Evolutionary conservation across 2,797 vertebrate genomes (phyloP).

Genomic region (Acropternis orthonyx): DNA sequence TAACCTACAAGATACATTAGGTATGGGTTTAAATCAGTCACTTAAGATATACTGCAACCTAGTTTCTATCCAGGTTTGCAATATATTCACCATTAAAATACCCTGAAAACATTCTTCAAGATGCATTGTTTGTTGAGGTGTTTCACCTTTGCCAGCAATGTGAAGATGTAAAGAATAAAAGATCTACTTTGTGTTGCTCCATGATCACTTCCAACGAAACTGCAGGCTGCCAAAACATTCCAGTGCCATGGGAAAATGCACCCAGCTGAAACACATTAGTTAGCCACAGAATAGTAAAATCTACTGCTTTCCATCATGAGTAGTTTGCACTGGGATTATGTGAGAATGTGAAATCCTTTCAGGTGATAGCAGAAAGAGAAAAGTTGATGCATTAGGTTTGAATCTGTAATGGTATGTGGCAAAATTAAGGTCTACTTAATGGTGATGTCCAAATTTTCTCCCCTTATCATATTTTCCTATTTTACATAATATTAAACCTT

Average conservation of each 20-base stretch:
- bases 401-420: background rate
- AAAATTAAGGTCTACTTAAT: constrained; percentile 36
- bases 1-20: constrained; percentile 78
- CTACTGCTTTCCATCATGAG: background rate
- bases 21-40: constrained; percentile 79
- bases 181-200: constrained; percentile 60
- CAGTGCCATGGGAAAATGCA: constrained; percentile 31
- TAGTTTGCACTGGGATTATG: constrained; percentile 8
- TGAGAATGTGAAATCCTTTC: constrained; percentile 33
- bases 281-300: constrained; percentile 17
- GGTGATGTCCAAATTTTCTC: background rate
- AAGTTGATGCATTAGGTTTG: constrained; percentile 2
- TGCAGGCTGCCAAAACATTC: constrained; percentile 37
- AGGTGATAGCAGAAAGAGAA: constrained; percentile 21
- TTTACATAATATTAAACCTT: constrained; percentile 32
- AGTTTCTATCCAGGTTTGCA: constrained; percentile 73
- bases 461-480: background rate
- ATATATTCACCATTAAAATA: constrained; percentile 70
- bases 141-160: constrained; percentile 60
- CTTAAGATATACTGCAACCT: constrained; percentile 74
- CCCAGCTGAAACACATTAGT: constrained; percentile 39
- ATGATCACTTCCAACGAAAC: constrained; percentile 21
- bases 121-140: constrained; percentile 71
- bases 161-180: constrained; percentile 58
- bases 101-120: constrained; percentile 66